Conservation (phyloP, 1,140 invertebrate genomes). For the Halictus rubicundus region DNA sequence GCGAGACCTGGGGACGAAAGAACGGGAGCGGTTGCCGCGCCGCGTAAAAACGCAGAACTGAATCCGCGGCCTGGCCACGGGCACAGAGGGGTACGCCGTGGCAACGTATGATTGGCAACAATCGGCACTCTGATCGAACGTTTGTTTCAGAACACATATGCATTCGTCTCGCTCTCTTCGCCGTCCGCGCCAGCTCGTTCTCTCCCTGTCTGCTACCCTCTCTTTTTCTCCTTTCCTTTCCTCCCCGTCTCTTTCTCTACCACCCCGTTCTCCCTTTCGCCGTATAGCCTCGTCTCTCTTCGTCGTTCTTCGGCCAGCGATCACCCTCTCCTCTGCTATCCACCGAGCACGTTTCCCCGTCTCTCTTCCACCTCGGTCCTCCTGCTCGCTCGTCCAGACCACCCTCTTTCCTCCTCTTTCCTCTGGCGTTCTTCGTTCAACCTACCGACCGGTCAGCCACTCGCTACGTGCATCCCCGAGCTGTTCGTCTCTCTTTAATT, state of each 20-base stretch:
- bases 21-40: constrained; percentile 65
- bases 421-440: constrained; percentile 42
- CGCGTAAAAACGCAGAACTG: constrained; percentile 79
- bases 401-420: not conserved
- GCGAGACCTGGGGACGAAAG: not conserved
- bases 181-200: constrained; percentile 29
- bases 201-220: constrained; percentile 41
- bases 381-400: not conserved
- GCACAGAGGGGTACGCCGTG: constrained; percentile 70
- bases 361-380: constrained; percentile 29
- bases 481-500: constrained; percentile 26
- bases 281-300: constrained; percentile 26
- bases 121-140: constrained; percentile 79
- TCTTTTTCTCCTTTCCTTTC: constrained; percentile 38
- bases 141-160: constrained; percentile 77
- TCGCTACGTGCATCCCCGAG: constrained; percentile 31
- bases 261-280: constrained; percentile 6
- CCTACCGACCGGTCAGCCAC: constrained; percentile 2
- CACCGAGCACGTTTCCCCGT: constrained; percentile 18
- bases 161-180: constrained; percentile 60
- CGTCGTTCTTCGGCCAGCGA: not conserved
- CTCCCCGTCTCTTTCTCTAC: constrained; percentile 22
- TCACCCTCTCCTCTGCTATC: constrained; percentile 35
- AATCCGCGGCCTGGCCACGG: constrained; percentile 70
- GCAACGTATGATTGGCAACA: constrained; percentile 80